Evolutionary conservation across 2,113 vertebrate species (phyloP), one percentile per base, ranked within the genome.

Genomic region (Hippocampus zosterae): DNA sequence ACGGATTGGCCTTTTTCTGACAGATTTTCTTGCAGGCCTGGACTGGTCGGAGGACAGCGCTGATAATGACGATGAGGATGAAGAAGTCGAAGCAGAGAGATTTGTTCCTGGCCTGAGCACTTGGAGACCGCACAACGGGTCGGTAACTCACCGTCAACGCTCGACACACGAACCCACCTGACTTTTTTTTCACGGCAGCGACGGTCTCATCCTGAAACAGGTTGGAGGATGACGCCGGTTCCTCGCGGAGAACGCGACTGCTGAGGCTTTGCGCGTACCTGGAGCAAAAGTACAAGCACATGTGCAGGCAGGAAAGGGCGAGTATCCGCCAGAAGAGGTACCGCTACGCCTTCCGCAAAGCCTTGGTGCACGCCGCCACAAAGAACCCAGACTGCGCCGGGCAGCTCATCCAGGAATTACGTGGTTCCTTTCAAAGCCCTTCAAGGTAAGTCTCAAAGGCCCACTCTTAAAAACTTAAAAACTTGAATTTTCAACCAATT

Each of bases 31-130:
- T 72, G 27, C 86, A 99, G 97, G 97, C 66, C 84, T 99, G 91
- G 97, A 99, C 90, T 99, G 97, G 97, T 99, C 97, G 74, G 97
- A 99, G 88, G 97, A 98, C 84, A 99, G 97, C 71, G 94, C 93
- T 77, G 95, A 97, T 75, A 94, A 98, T 40, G 88, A 96, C 21
- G 88, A 85, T 2, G 71, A 76, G 0, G 84, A 87, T 1, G 83
- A 85, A 37, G 86, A 92, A 69, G 95, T 96, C 67, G 92, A 94
- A 81, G 87, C 91, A 7, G 94, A 95, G 72, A 92, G 92, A 80
- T 87, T 92, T 64, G 91, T 93, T 25, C 93, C 93, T 44, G 94
- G 94, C 86, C 93, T 94, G 84, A 91, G 88, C 79, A 92, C 94
- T 0, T 96, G 95, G 95, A 95, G 93, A 81, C 88, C 78, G 89